Conservation (phyloP, 2,888 invertebrate species). For the Amaurobius ferox region DNA sequence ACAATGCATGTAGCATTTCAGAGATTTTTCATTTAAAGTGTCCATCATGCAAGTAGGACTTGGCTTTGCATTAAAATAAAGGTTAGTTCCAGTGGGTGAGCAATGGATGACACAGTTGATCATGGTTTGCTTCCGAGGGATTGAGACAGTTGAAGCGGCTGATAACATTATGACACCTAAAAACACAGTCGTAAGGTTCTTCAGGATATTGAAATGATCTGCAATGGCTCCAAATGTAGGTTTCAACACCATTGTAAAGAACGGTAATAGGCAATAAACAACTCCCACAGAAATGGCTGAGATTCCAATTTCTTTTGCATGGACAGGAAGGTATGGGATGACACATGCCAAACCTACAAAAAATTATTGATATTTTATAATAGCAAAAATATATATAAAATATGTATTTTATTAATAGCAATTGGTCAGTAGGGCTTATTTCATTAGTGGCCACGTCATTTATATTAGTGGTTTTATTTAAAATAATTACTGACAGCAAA, state of each 20-base stretch:
- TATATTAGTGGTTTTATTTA: too few relatives aligned
- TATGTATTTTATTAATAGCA: too few relatives aligned
- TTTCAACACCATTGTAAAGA: constrained; percentile 72
- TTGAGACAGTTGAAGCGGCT: constrained; percentile 41
- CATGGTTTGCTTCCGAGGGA: constrained; percentile 53
- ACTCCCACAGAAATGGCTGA: constrained; percentile 72
- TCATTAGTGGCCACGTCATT: too few relatives aligned
- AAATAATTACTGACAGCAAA: too few relatives aligned
- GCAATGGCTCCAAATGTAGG: constrained; percentile 73
- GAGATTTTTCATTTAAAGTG: constrained; percentile 19
- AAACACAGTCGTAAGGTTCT: constrained; percentile 39
- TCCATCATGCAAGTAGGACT: constrained; percentile 45
- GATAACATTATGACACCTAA: constrained; percentile 55
- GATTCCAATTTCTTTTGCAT: constrained; percentile 69
- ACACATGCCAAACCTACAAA: constrained; percentile 68
- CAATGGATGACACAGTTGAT: constrained; percentile 53
- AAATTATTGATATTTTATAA: background rate
- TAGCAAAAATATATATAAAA: too few relatives aligned
- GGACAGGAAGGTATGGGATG: constrained; percentile 71
- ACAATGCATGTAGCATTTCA: constrained; percentile 57
- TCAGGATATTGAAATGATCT: constrained; percentile 69
- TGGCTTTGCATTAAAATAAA: constrained; percentile 48
- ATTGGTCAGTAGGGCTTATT: too few relatives aligned
- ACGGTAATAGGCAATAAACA: constrained; percentile 71
- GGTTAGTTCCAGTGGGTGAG: constrained; percentile 37